A percentile compares a stretch with the other conserved stretches of the same genome.
Evolutionary conservation across 2,797 vertebrate genomes (phyloP).

Genomic region (Melanotaenia maccullochi): DNA sequence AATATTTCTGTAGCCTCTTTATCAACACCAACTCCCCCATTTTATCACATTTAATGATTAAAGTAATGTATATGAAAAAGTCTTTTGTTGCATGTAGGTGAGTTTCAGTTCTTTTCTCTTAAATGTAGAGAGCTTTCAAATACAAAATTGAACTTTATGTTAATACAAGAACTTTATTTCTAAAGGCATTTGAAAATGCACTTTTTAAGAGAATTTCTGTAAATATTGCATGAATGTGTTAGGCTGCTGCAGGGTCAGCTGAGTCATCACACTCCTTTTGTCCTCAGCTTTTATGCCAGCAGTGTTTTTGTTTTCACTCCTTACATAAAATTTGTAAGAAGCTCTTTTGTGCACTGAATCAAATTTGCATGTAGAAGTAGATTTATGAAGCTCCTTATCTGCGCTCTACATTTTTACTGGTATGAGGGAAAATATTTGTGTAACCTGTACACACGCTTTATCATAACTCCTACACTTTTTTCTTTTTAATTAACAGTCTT

Average conservation of each 20-base stretch:
- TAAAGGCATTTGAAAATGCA: constrained; percentile 1
- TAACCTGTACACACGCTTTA: constrained; percentile 7
- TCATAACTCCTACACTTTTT: constrained; percentile 6
- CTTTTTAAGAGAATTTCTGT: constrained; percentile 1
- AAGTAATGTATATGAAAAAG: background rate
- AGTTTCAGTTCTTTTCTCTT: background rate
- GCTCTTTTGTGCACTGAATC: constrained; percentile 11
- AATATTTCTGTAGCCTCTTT: background rate
- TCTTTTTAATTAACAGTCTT: constrained; percentile 5
- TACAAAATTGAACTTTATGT: background rate
- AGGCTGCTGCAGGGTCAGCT: constrained; percentile 10
- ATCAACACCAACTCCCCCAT: background rate
- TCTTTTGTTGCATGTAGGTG: background rate
- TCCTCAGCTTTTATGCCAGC: background rate
- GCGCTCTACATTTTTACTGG: background rate
- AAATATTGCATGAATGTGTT: background rate
- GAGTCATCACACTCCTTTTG: constrained; percentile 2
- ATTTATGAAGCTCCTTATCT: background rate
- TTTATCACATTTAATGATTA: background rate
- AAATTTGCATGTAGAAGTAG: constrained; percentile 1
- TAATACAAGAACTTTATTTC: background rate
- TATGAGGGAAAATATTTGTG: constrained; percentile 2
- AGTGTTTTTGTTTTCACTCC: constrained; percentile 17
- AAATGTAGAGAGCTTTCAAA: background rate
- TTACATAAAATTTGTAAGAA: constrained; percentile 19